phyloP scores from a whole-genome alignment of 2,888 invertebrate genomes.

The Drosophila quasianomalipes region DNA sequence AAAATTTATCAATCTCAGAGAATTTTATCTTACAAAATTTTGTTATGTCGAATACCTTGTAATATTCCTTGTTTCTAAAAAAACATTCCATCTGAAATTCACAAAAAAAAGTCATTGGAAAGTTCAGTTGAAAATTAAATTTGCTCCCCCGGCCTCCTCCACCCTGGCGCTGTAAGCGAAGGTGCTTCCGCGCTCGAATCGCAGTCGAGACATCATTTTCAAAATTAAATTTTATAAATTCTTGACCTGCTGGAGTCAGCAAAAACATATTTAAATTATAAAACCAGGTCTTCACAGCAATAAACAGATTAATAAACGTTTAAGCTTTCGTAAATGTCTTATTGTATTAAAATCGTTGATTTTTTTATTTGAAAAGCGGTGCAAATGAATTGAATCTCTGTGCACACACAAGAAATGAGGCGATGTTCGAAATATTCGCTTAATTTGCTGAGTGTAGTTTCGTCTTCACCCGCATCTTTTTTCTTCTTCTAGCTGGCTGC shows the following conservation, averaged over 20 bases:
- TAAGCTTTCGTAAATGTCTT: not conserved
- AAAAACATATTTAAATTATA: not conserved
- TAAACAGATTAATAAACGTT: not conserved
- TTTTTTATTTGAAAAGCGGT: not conserved
- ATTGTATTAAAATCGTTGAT: too few relatives aligned
- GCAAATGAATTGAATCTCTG: not conserved
- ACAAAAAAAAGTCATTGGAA: not conserved
- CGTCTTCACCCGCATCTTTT: not conserved
- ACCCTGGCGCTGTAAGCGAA: too few relatives aligned
- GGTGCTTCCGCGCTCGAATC: too few relatives aligned
- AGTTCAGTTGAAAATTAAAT: too few relatives aligned
- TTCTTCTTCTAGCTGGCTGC: slow-evolving; percentile 8
- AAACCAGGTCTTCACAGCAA: not conserved
- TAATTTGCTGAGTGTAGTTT: slow-evolving; percentile 1
- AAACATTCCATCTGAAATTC: not conserved
- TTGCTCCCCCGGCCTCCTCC: too few relatives aligned
- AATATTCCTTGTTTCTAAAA: not conserved
- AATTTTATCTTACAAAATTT: not conserved
- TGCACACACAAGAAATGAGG: not conserved
- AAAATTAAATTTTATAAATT: too few relatives aligned
- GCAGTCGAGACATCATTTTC: too few relatives aligned
- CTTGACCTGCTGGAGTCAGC: not conserved
- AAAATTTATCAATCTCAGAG: not conserved
- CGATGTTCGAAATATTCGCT: not conserved
- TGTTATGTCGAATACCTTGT: not conserved